Evolutionary conservation across 1,140 invertebrate genomes (phyloP).

Genomic region (Cyclina sinensis): DNA sequence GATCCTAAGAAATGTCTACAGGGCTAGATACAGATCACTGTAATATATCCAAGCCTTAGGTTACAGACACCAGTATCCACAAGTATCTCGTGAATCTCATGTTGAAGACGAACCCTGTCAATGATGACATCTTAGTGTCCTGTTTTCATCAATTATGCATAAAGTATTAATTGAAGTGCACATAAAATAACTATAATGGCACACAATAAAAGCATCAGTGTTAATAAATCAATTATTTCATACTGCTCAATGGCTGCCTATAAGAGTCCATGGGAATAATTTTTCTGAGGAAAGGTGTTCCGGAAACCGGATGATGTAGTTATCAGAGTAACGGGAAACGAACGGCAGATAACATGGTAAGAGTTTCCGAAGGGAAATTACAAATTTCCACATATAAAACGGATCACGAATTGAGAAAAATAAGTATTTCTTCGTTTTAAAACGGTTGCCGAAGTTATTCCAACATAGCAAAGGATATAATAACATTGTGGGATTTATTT

Average conservation of each 20-base stretch:
- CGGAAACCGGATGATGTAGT: conserved; percentile 25
- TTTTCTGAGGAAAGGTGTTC: conserved; percentile 1
- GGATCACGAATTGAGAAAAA: neutral
- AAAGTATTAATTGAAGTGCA: conserved; percentile 44
- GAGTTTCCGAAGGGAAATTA: conserved; percentile 48
- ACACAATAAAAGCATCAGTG: neutral
- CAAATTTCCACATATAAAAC: conserved; percentile 2
- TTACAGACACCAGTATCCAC: neutral
- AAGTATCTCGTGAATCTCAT: neutral
- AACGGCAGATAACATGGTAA: conserved; percentile 12
- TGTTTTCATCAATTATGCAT: conserved; percentile 43
- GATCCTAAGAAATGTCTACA: too few relatives aligned
- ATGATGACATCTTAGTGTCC: conserved; percentile 22
- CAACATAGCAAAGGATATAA: neutral
- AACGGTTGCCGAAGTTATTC: neutral
- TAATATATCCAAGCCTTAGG: too few relatives aligned
- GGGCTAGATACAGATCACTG: too few relatives aligned
- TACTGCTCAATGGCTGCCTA: conserved; percentile 19
- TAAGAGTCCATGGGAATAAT: neutral
- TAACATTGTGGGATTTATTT: too few relatives aligned
- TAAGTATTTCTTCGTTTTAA: neutral
- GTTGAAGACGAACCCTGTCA: conserved; percentile 6
- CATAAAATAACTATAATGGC: conserved; percentile 27
- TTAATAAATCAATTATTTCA: conserved; percentile 46
- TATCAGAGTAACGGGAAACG: conserved; percentile 12